Percentiles rank a stretch among this genome's conserved stretches.
Conservation (phyloP, 1,140 invertebrate genomes). For the Zaprionus lachaisei region DNA sequence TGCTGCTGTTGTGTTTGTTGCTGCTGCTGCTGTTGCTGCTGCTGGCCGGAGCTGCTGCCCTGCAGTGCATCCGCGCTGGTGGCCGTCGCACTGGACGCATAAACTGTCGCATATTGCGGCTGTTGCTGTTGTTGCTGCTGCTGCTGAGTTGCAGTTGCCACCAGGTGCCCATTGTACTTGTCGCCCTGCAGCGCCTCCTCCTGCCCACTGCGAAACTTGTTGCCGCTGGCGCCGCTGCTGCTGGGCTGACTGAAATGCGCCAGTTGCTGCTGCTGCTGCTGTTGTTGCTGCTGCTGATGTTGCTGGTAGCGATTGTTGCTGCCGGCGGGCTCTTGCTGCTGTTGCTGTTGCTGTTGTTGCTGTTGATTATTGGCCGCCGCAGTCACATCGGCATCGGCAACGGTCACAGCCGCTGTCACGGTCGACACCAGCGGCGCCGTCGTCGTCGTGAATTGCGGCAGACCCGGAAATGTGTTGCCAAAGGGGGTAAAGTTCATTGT, state of each 20-base stretch:
- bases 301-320: slow-evolving; percentile 72
- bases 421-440: slow-evolving; percentile 77
- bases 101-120: slow-evolving; percentile 72
- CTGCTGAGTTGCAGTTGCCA: slow-evolving; percentile 59
- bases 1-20: slow-evolving; percentile 35
- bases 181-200: slow-evolving; percentile 63
- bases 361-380: slow-evolving; percentile 64
- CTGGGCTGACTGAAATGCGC: slow-evolving; percentile 75
- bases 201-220: slow-evolving; percentile 63
- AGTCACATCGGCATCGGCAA: slow-evolving; percentile 57
- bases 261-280: slow-evolving; percentile 64
- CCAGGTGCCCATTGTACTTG: slow-evolving; percentile 82
- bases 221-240: slow-evolving; percentile 37
- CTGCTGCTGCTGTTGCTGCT: slow-evolving; percentile 62
- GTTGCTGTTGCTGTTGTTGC: slow-evolving; percentile 52
- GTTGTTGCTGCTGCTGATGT: slow-evolving; percentile 47
- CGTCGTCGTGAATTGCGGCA: slow-evolving; percentile 88
- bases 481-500: slow-evolving; percentile 90
- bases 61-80: slow-evolving; percentile 59
- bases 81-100: slow-evolving; percentile 58
- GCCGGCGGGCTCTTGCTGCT: slow-evolving; percentile 58
- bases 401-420: slow-evolving; percentile 66
- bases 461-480: slow-evolving; percentile 87
- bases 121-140: slow-evolving; percentile 57
- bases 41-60: slow-evolving; percentile 52